These are phyloP conservation scores for Phlogophora meticulosa DNA, from an alignment of 2,888 invertebrate species.

Conservation along the genomic window DNA sequence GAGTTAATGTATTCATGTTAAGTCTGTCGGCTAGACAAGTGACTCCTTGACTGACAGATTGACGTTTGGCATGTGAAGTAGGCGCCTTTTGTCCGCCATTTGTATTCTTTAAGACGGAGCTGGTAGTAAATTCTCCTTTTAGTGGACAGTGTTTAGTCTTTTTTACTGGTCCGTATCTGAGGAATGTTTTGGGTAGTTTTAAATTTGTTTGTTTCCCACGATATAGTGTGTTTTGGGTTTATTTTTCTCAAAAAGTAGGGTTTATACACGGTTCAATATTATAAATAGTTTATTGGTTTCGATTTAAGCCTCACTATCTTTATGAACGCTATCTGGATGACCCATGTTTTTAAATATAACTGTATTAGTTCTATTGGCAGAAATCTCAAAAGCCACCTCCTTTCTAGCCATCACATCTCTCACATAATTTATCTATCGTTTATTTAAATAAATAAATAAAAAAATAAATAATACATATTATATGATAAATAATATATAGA, in stretches of 20 bases:
- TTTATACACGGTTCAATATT: neutral
- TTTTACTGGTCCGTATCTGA: slow-evolving; percentile 34
- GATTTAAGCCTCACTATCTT: neutral
- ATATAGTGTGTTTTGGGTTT: neutral
- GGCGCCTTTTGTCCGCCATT: slow-evolving; percentile 49
- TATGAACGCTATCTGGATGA: neutral
- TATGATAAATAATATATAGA: neutral
- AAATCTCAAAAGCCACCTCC: too few species aligned
- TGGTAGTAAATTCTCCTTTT: slow-evolving; percentile 27
- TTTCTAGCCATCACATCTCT: too few species aligned
- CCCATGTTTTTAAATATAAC: neutral
- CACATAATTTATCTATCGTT: too few species aligned
- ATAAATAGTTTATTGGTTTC: slow-evolving; percentile 8
- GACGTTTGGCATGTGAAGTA: slow-evolving; percentile 58
- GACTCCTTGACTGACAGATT: slow-evolving; percentile 55
- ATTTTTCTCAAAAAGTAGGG: neutral
- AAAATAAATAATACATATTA: too few species aligned
- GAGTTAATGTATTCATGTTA: slow-evolving; percentile 58
- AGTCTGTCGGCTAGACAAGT: slow-evolving; percentile 49
- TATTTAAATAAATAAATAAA: too few species aligned
- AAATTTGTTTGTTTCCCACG: neutral
- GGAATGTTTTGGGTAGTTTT: slow-evolving; percentile 23
- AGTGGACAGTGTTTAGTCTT: slow-evolving; percentile 16
- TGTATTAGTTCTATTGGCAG: too few species aligned
- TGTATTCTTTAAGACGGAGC: slow-evolving; percentile 36